Conservation (phyloP, 2,113 vertebrate species). For the Gallinago paraguaiae region DNA sequence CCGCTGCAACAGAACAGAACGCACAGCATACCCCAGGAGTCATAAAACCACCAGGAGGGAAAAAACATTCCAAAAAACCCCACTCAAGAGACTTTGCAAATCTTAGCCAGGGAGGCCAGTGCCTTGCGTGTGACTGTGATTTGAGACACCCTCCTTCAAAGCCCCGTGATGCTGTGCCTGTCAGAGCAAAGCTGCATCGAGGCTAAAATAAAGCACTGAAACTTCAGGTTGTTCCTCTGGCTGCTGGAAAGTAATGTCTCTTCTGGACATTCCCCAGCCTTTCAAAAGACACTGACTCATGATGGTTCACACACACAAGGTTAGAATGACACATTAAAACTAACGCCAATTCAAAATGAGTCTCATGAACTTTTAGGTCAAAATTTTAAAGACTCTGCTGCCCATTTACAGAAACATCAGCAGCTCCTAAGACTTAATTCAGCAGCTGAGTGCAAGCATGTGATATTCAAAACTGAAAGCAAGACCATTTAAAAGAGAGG, state of each 20-base stretch:
- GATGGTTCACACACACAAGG: conserved; percentile 1
- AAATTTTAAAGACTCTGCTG: background rate
- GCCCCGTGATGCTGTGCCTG: background rate
- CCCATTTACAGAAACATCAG: background rate
- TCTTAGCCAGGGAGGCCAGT: background rate
- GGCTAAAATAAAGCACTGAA: background rate
- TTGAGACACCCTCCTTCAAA: background rate
- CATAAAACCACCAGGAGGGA: background rate
- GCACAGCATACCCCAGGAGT: background rate
- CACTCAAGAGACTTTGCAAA: background rate
- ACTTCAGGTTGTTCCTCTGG: background rate
- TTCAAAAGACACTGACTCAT: conserved; percentile 22
- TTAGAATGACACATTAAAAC: conserved; percentile 19
- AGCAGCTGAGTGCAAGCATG: background rate
- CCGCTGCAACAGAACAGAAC: conserved; percentile 72
- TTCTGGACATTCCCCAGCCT: background rate
- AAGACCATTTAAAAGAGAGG: background rate
- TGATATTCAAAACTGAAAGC: background rate
- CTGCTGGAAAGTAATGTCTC: background rate
- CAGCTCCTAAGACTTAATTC: background rate
- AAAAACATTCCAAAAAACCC: background rate
- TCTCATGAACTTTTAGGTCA: background rate
- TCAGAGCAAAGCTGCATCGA: background rate
- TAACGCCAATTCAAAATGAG: background rate
- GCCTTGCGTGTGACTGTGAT: background rate